These are phyloP conservation scores for Linnaemya vulpina DNA, from an alignment of 2,888 invertebrate species.

Conservation along the genomic window DNA sequence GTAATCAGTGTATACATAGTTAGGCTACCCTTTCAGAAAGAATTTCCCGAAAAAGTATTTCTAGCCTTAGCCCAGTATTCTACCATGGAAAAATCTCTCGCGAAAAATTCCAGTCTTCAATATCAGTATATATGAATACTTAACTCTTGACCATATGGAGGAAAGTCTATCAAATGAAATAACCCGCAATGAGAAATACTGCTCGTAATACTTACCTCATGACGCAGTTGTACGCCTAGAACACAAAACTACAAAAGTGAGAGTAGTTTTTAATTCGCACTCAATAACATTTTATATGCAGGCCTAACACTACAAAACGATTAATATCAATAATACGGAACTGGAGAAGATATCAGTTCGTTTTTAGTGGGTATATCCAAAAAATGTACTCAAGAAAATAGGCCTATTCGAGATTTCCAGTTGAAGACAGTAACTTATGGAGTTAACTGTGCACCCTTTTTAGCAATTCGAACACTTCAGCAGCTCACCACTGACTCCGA, in stretches of 20 bases:
- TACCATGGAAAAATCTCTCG: too few species aligned
- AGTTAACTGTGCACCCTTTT: neutral
- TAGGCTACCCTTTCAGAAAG: neutral
- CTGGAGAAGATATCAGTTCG: constrained; percentile 60
- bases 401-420: too few species aligned
- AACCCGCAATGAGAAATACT: too few species aligned
- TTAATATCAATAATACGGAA: constrained; percentile 8
- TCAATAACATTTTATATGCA: constrained; percentile 60
- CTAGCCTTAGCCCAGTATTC: constrained; percentile 33
- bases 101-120: constrained; percentile 19
- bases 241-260: too few species aligned
- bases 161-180: too few species aligned
- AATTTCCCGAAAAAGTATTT: constrained; percentile 28
- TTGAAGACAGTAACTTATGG: constrained; percentile 53
- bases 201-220: too few species aligned
- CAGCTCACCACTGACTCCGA: constrained; percentile 48
- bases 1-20: too few species aligned
- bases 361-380: constrained; percentile 69
- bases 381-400: constrained; percentile 62
- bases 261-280: constrained; percentile 19
- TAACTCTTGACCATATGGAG: too few species aligned
- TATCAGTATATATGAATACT: constrained; percentile 31
- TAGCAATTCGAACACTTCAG: constrained; percentile 59
- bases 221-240: too few species aligned
- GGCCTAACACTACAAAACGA: constrained; percentile 67